Conservation (phyloP, 37 sponge, comb jelly and placozoan genomes). For the Corticium candelabrum region DNA sequence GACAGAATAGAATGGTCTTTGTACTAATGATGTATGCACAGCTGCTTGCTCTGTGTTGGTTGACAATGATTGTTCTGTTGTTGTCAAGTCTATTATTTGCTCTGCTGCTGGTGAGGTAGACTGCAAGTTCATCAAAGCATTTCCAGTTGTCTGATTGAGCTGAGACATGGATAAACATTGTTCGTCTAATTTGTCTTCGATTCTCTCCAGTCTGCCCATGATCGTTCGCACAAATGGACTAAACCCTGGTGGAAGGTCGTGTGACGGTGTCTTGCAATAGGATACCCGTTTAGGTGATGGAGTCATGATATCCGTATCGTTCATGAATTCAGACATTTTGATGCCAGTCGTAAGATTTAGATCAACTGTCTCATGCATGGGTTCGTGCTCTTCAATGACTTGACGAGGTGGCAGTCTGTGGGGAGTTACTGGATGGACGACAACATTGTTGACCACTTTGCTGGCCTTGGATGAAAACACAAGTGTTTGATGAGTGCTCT, state of each 20-base stretch:
- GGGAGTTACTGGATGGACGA: neutral
- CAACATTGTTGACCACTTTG: neutral
- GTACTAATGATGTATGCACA: too few relatives aligned
- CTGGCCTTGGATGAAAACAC: neutral
- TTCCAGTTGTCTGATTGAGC: too few relatives aligned
- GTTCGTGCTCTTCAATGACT: neutral
- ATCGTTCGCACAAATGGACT: neutral
- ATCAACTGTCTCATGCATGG: neutral
- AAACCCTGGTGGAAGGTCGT: neutral
- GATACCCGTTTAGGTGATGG: neutral
- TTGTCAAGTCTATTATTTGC: too few relatives aligned
- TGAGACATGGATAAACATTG: too few relatives aligned
- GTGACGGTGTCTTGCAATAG: too few relatives aligned
- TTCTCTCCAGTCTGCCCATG: neutral
- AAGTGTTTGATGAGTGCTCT: neutral
- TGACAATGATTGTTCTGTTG: too few relatives aligned
- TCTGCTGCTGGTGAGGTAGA: too few relatives aligned
- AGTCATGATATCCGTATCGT: too few relatives aligned
- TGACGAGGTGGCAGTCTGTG: neutral
- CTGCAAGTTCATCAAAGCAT: too few relatives aligned
- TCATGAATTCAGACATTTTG: too few relatives aligned
- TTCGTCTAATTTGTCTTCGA: neutral
- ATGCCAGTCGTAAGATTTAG: neutral
- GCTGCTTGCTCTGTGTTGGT: too few relatives aligned
- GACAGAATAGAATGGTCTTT: too few relatives aligned